A percentile compares a stretch with the other conserved stretches of the same genome.
Conservation (phyloP, 2,797 vertebrate genomes). For the Tragopan temminckii region DNA sequence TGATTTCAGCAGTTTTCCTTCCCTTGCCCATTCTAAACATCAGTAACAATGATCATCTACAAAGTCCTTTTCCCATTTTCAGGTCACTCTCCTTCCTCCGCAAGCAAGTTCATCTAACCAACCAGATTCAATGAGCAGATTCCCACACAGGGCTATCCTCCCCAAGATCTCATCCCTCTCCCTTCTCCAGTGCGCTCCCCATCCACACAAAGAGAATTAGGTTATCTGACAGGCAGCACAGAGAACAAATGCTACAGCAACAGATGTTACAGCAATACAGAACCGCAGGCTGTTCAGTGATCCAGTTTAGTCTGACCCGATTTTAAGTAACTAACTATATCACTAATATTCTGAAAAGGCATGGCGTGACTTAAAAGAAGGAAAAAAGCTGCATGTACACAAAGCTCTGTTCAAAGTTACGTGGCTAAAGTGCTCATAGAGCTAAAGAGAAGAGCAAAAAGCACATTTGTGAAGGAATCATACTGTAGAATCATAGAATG, state of each 20-base stretch:
- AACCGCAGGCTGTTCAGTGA: neutral
- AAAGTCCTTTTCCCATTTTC: neutral
- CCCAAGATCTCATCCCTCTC: neutral
- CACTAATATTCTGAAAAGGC: neutral
- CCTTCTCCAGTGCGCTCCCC: neutral
- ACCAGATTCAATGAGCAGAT: neutral
- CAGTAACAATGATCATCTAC: neutral
- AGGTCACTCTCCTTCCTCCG: neutral
- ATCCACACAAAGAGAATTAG: conserved; percentile 24
- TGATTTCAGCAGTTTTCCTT: neutral
- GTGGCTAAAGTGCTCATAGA: neutral
- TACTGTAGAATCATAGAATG: neutral
- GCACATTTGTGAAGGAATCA: neutral
- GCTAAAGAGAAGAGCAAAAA: neutral
- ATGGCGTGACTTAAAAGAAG: neutral
- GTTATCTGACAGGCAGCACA: neutral
- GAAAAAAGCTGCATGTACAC: neutral
- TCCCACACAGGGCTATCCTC: neutral
- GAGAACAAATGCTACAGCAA: conserved; percentile 42
- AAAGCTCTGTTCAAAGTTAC: neutral
- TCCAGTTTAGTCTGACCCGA: neutral
- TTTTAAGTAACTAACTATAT: neutral
- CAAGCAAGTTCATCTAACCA: neutral
- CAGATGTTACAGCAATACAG: conserved; percentile 10
- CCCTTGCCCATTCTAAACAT: too few relatives aligned